A percentile compares a stretch with the other conserved stretches of the same genome.
Evolutionary conservation across 2,113 vertebrate genomes (phyloP).

Genomic region (Syrrhaptes paradoxus): DNA sequence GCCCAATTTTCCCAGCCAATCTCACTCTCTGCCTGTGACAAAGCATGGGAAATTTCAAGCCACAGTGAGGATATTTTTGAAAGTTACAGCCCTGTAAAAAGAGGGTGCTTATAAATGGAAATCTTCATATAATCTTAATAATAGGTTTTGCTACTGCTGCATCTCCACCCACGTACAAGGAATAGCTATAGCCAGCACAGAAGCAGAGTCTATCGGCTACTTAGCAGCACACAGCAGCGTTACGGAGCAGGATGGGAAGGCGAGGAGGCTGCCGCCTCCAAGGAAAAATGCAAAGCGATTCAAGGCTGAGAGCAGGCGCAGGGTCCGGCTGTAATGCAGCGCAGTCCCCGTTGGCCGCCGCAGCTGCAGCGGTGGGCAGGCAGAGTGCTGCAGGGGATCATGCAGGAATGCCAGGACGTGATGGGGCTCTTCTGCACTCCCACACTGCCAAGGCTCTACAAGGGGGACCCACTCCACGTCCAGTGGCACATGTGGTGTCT

Average conservation of each 20-base stretch:
- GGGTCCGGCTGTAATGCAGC: background rate
- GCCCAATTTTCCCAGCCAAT: background rate
- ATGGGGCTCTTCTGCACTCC: background rate
- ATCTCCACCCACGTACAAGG: background rate
- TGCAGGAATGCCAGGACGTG: accelerated
- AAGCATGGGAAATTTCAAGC: background rate
- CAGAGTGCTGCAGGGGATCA: background rate
- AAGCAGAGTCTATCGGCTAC: background rate
- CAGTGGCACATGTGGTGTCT: background rate
- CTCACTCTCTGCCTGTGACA: background rate
- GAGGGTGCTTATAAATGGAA: conserved; percentile 43
- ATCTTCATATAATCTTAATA: conserved; percentile 53
- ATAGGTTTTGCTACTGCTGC: conserved; percentile 39
- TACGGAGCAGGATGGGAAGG: background rate
- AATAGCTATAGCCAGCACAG: background rate
- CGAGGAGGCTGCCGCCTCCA: background rate
- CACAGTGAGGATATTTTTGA: background rate
- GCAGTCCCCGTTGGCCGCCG: background rate
- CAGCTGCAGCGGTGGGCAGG: background rate
- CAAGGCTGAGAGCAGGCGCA: background rate
- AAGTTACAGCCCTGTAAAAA: conserved; percentile 5
- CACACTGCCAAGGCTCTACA: accelerated
- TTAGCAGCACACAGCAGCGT: background rate
- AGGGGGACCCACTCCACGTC: background rate
- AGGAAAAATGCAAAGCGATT: background rate